Evolutionary conservation across 2,113 vertebrate genomes (phyloP).

Genomic region (Rattus rattus): DNA sequence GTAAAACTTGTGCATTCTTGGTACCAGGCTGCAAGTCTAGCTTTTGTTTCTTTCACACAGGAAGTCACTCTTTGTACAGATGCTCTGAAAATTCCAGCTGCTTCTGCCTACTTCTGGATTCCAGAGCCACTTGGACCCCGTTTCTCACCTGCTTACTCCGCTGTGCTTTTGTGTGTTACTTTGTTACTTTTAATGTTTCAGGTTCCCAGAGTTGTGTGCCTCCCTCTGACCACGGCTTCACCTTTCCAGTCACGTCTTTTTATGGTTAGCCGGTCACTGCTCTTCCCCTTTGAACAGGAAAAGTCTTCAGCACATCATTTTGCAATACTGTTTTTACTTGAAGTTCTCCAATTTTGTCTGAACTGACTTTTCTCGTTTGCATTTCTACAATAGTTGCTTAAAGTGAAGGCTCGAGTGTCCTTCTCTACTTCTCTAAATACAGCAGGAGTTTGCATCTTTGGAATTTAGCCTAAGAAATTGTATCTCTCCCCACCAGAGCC

Average conservation of each 20-base stretch:
- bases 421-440: neutral
- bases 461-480: slow-evolving; percentile 41
- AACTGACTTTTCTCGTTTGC: neutral
- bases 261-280: slow-evolving; percentile 27
- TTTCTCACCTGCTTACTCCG: neutral
- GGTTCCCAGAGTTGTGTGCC: neutral
- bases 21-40: neutral
- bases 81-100: neutral
- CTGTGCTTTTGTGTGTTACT: neutral
- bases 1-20: neutral
- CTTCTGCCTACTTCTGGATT: neutral
- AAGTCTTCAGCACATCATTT: slow-evolving; percentile 35
- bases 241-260: slow-evolving; percentile 23
- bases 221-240: neutral
- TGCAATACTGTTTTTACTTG: slow-evolving; percentile 21
- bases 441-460: slow-evolving; percentile 27
- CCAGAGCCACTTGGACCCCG: neutral
- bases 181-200: neutral
- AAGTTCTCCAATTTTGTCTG: slow-evolving; percentile 53
- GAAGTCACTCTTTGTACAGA: neutral
- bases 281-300: slow-evolving; percentile 23
- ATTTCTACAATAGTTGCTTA: slow-evolving; percentile 58
- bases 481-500: neutral
- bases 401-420: slow-evolving; percentile 42
- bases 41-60: neutral